Base-by-base conservation (phyloP, 2,888 invertebrate genomes). In the Anaspis maculata region DNA sequence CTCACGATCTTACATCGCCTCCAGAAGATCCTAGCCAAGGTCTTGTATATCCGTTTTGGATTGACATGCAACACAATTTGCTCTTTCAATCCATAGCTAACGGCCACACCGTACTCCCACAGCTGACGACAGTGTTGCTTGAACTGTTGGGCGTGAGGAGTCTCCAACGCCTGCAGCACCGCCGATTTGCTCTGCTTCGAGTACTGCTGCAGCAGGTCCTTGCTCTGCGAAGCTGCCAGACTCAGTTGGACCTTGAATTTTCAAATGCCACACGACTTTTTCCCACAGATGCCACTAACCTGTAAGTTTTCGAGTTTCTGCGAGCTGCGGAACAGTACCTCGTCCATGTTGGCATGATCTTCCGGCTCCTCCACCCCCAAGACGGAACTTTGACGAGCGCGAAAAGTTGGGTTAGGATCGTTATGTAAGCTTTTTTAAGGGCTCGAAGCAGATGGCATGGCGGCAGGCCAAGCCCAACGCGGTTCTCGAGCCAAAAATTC, bases 261-360 rank as follows among this genome's bases (percentile, higher is more conserved):
- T n/a, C n/a, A n/a, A n/a, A n/a, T n/a, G n/a, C n/a, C n/a, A n/a
- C n/a, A n/a, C n/a, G n/a, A n/a, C n/a, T n/a, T n/a, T n/a, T n/a
- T n/a, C n/a, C 30, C 24, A 16, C 14, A 6, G 25, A 29, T 34
- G 15, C 22, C 15, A 37, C 41, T 37, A 49, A 62, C 63, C 54
- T 63, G 62, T 7, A 63, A 47, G 39, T 49, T 51, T 44, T 63
- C 62, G n/a, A 62, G 26, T 46, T 52, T 59, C 43, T 59, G 61
- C 1, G 59, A 51, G 34, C 61, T 54, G 41, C 61, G 46, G 43
- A 62, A 63, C 25, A 61, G 29, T 30, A 63, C 43, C 44, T 59
- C 63, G 36, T 63, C 63, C 63, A 63, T 61, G 6, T 27, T 27
- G n/a, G n/a, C n/a, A n/a, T n/a, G n/a, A n/a, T n/a, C n/a, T n/a